Evolutionary conservation across 1,140 invertebrate species (phyloP).

Genomic region (Lysiphlebus fabarum): DNA sequence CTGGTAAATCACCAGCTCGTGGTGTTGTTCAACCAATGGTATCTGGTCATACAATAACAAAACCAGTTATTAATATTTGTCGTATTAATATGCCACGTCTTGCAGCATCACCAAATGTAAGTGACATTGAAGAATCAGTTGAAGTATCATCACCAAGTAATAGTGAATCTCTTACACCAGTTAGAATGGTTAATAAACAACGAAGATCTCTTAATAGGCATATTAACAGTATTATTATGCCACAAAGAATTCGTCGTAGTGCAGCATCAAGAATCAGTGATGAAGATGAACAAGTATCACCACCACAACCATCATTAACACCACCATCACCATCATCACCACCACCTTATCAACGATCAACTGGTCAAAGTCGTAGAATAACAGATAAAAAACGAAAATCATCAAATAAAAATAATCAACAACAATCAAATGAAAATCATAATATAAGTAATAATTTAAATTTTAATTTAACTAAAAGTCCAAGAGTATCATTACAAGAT

Average conservation of each 20-base stretch:
- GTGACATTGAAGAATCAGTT: conserved; percentile 34
- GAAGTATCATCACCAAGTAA: conserved; percentile 21
- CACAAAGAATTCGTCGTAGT: conserved; percentile 31
- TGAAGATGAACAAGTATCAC: conserved; percentile 27
- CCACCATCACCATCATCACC: neutral
- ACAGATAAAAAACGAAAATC: conserved; percentile 14
- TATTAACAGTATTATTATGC: neutral
- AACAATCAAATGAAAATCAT: neutral
- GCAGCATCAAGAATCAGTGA: conserved; percentile 33
- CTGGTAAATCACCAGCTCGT: conserved; percentile 45
- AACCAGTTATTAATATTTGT: conserved; percentile 51
- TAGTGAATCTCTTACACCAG: conserved; percentile 16
- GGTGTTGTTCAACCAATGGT: conserved; percentile 54
- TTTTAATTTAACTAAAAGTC: conserved; percentile 32
- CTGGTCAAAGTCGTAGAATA: conserved; percentile 21
- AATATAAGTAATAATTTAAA: conserved; percentile 15
- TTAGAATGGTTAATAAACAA: conserved; percentile 10
- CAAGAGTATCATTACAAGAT: conserved; percentile 42
- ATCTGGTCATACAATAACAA: conserved; percentile 51
- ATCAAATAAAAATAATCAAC: neutral
- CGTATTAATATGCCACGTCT: conserved; percentile 46
- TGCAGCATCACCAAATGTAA: conserved; percentile 39
- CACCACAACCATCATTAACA: conserved; percentile 2
- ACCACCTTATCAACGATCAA: conserved; percentile 27
- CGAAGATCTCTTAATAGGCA: conserved; percentile 27